Evolutionary conservation across 2,888 invertebrate genomes (phyloP).

Genomic region (Eristalis intricaria): DNA sequence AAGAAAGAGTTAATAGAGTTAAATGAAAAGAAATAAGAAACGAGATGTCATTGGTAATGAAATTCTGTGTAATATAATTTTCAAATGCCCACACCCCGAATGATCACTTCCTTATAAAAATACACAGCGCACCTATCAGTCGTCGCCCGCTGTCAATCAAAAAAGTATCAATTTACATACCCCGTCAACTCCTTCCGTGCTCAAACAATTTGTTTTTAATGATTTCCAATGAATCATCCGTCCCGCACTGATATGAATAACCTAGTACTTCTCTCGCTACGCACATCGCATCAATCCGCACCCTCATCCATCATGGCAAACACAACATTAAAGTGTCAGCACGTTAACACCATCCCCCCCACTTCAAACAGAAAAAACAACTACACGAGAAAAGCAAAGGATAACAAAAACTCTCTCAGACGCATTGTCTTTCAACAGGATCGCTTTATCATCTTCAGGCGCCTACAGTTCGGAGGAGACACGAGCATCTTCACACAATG

Average conservation of each 20-base stretch:
- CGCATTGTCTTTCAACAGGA: constrained; percentile 46
- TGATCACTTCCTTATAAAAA: no score
- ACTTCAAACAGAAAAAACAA: not conserved
- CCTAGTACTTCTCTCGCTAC: not conserved
- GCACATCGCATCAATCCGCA: not conserved
- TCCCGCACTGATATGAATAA: not conserved
- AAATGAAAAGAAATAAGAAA: no score
- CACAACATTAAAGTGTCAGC: constrained; percentile 38
- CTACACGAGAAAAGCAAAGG: constrained; percentile 3
- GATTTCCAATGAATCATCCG: constrained; percentile 22
- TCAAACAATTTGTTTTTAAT: constrained; percentile 5
- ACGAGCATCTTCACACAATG: constrained; percentile 14
- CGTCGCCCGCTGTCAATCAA: not conserved
- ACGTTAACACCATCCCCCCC: constrained; percentile 20
- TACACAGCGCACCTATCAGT: not conserved
- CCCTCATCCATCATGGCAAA: not conserved
- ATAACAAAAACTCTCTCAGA: constrained; percentile 22
- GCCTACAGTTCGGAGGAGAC: constrained; percentile 27
- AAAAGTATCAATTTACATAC: not conserved
- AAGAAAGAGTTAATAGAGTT: no score
- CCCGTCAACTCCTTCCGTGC: not conserved
- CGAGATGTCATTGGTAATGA: no score
- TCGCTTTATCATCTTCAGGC: constrained; percentile 39
- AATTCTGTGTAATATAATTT: no score
- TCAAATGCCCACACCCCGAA: no score